Base-by-base conservation (phyloP, 2,113 vertebrate species). In the Pithys albifrons region DNA sequence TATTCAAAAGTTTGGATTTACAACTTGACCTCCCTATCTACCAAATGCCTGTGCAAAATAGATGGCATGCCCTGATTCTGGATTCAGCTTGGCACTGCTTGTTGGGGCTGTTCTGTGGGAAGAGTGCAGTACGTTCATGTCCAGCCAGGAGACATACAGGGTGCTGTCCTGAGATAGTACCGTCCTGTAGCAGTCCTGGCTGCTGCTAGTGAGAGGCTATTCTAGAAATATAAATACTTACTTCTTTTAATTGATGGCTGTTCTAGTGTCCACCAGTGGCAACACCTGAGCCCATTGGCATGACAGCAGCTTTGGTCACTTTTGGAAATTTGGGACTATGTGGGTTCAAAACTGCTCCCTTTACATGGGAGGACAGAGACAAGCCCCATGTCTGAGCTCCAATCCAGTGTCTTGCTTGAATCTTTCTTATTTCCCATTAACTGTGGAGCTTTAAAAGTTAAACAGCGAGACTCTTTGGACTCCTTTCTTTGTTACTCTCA, bases 41-140 rank as follows among this genome's bases (percentile, higher is more conserved):
- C 73, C 14, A 75, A 71, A 86, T 41, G 20, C 22, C 33, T 39
- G 3, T 67, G 31, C 48, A 81, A 61, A 77, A 55, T 6, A 39
- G 6, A 17, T 46, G 61, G 8, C 55, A 22, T 0, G 0, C 16
- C 14, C 28, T 3, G 7, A 25, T 37, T 91, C 37, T 74, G 71
- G 23, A 22, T 92, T 71, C 22, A 61, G 28, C 37, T 86, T 0
- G 0, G 33, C 0, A 2, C 54, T 79, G 6, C 45, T 89, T 71
- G 19, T 4, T 65, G 69, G 52, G 71, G 9, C 37, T 52, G 51
- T 52, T 52, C 27, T 52, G 48, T 25, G 24, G 20, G 31, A 76
- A 78, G 45, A 73, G 23, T 77, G 64, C 35, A 58, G 55, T 24
- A 13, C 7, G 3, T 84, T 69, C n/a, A 35, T 29, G 43, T 46